Evolutionary conservation across 30 jellyfish, hydroid and myxozoan genomes (phyloP).

Genomic region (Cassiopea xamachana): DNA sequence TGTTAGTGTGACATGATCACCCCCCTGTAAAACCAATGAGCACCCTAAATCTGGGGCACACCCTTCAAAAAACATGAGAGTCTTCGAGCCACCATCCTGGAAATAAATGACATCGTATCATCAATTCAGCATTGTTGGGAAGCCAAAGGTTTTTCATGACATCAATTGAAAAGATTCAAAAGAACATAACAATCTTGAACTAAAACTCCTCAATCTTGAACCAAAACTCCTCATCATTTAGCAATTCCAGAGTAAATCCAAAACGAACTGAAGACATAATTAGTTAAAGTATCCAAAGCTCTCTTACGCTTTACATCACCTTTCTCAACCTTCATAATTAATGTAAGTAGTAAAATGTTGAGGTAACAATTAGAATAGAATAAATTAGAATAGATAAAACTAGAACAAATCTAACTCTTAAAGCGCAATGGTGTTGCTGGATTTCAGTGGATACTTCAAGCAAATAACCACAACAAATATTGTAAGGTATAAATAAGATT

Average conservation of each 20-base stretch:
- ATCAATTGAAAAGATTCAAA: too few relatives aligned
- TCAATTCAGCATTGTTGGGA: background rate
- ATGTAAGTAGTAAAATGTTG: too few relatives aligned
- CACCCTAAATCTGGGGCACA: conserved; percentile 98
- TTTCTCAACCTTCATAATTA: too few relatives aligned
- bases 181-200: too few relatives aligned
- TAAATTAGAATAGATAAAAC: too few relatives aligned
- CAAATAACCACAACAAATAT: background rate
- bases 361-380: too few relatives aligned
- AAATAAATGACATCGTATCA: background rate
- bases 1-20: conserved; percentile 56
- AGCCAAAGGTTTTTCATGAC: background rate
- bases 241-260: background rate
- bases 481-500: background rate
- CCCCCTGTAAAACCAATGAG: conserved; percentile 91
- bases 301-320: too few relatives aligned
- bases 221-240: background rate
- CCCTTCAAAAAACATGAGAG: conserved; percentile 95
- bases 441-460: too few relatives aligned
- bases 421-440: too few relatives aligned
- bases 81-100: conserved; percentile 79
- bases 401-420: too few relatives aligned
- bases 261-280: background rate
- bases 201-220: background rate
- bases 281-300: too few relatives aligned